Percentiles rank a stretch among this genome's conserved stretches.
phyloP scores from a whole-genome alignment of 30 jellyfish, hydroid and myxozoan species.

The Catostylus mosaicus region DNA sequence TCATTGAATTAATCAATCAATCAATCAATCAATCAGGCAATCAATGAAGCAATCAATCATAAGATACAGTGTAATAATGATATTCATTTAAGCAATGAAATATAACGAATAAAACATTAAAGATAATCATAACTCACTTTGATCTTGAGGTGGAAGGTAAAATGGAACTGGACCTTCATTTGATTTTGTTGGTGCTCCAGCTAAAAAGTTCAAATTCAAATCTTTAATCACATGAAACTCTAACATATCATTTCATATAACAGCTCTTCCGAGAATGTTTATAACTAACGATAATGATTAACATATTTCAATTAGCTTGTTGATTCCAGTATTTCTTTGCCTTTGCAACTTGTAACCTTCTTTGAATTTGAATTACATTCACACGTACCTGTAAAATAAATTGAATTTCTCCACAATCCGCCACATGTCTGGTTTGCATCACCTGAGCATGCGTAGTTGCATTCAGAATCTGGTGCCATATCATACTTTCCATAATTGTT shows the following conservation, averaged over 20 bases:
- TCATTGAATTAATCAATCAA: no score
- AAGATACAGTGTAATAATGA: no score
- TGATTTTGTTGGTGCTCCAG: conserved; percentile 73
- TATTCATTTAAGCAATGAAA: no score
- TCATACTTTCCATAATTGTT: conserved; percentile 93
- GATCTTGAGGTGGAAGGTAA: conserved; percentile 74
- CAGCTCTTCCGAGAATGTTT: no score
- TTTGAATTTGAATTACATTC: no score
- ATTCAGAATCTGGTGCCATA: conserved; percentile 94
- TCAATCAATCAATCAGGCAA: no score
- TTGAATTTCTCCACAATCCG: conserved; percentile 95
- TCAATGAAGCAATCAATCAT: no score
- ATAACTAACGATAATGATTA: no score
- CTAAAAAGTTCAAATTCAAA: conserved; percentile 32
- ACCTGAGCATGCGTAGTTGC: conserved; percentile 97
- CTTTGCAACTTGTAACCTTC: no score
- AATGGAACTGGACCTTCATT: conserved; percentile 93
- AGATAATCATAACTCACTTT: conserved; percentile 15
- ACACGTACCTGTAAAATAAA: conserved; percentile 91
- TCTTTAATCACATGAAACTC: not conserved
- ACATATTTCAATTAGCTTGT: no score
- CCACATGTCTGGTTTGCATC: conserved; percentile 90
- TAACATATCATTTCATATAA: no score
- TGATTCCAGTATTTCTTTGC: no score
- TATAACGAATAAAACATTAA: not conserved